Base-by-base conservation (phyloP, 1,140 invertebrate species). In the Euborellia annulipes region DNA sequence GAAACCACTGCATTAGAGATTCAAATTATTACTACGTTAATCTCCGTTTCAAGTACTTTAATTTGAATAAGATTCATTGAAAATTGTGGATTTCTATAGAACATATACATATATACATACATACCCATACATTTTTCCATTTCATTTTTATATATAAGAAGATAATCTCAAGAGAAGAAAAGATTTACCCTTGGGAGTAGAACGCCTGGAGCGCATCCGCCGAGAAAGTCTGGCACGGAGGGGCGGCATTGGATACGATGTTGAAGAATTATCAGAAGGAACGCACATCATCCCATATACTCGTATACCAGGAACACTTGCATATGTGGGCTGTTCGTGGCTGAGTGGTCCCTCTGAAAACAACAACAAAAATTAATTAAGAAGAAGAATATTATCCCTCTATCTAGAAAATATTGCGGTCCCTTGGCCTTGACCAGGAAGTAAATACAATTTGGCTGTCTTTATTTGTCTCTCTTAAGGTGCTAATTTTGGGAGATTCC, bases 251-350 rank as follows among this genome's bases (percentile, higher is more conserved):
- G 65, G 55, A 62, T 44, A 43, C 13, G 21, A 8, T 27, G 22
- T 46, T 45, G 20, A 1, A 61, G 58, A 45, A 62, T 62, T 27
- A 63, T 61, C n/a, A 61, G 52, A 48, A 62, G 63, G 66, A 0
- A 84, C 79, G 62, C 89, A 91, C 76, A 92, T 85, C 89, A 93
- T 93, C 40, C 86, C 89, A 55, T 87, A 92, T 3, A 92, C 86
- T 49, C 86, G 69, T 47, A 91, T 90, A 1, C 87, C 86, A 2
- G 88, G 88, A 11, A 93, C 87, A 50, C 86, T 85, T 1, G 88
- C 89, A 58, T 92, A 93, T 0, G 85, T 86, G 3, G 89, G 88
- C 58, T 91, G 85, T 62, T 90, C 85, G 62, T 93, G 89, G 13
- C 82, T 85, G 75, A 91, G 87, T 44, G 89, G 89, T 18, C 88